These are phyloP conservation scores for Syngnathus typhle DNA, from an alignment of 2,113 vertebrate species.

Conservation along the genomic window DNA sequence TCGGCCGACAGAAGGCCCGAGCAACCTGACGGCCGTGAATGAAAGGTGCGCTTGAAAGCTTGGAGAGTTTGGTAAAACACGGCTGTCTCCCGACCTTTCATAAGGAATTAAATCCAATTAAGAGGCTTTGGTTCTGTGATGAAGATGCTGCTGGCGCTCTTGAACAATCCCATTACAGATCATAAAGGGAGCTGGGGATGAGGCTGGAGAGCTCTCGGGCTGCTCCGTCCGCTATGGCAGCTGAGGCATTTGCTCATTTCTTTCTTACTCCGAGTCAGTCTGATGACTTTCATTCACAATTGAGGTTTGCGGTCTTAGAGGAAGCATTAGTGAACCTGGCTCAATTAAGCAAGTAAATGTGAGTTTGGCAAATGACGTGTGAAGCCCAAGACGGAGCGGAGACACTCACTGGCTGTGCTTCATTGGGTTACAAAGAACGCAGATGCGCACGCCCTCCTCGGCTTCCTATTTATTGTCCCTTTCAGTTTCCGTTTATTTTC, in stretches of 20 bases:
- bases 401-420: slow-evolving; percentile 19
- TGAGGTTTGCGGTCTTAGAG: slow-evolving; percentile 18
- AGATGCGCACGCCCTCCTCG: slow-evolving; percentile 14
- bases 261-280: slow-evolving; percentile 43
- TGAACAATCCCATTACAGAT: slow-evolving; percentile 62
- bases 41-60: slow-evolving; percentile 17
- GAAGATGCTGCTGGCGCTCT: slow-evolving; percentile 53
- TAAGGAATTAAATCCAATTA: slow-evolving; percentile 58
- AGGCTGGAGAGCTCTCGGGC: slow-evolving; percentile 52
- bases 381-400: slow-evolving; percentile 25
- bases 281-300: slow-evolving; percentile 15
- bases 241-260: slow-evolving; percentile 24
- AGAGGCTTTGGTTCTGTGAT: slow-evolving; percentile 57
- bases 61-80: slow-evolving; percentile 44
- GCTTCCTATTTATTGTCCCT: slow-evolving; percentile 1
- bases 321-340: slow-evolving; percentile 12
- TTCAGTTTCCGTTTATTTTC: slow-evolving; percentile 6
- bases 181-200: slow-evolving; percentile 61
- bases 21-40: background rate
- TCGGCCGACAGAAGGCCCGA: slow-evolving; percentile 10
- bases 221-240: slow-evolving; percentile 36
- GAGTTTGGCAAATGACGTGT: slow-evolving; percentile 29
- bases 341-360: slow-evolving; percentile 26
- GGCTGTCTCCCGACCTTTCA: slow-evolving; percentile 51
- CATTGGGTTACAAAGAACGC: slow-evolving; percentile 30